phyloP scores from a whole-genome alignment of 2,113 vertebrate genomes.

The Xenotilapia longispinis region DNA sequence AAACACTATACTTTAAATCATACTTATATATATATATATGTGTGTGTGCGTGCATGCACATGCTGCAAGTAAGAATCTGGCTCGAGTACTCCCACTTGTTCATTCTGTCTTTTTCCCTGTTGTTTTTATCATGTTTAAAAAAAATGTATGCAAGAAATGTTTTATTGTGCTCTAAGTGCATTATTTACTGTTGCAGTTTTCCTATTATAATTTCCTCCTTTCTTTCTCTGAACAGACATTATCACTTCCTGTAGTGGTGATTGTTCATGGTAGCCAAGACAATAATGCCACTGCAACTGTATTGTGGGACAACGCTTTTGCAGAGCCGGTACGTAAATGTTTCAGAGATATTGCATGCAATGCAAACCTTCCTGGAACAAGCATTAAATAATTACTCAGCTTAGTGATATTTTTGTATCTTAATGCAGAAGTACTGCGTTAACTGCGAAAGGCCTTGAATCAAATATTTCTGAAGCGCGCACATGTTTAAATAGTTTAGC shows the following conservation, averaged over 20 bases:
- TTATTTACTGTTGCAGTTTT: neutral
- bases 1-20: neutral
- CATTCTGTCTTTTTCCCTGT: neutral
- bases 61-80: neutral
- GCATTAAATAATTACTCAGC: neutral
- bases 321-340: conserved; percentile 81
- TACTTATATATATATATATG: neutral
- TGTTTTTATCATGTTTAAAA: neutral
- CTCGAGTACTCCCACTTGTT: rapidly evolving
- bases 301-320: conserved; percentile 97
- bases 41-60: neutral
- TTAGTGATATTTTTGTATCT: neutral
- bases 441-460: neutral
- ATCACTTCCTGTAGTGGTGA: conserved; percentile 94
- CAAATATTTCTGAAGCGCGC: neutral
- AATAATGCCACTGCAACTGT: conserved; percentile 96
- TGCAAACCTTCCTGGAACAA: neutral
- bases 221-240: conserved; percentile 75
- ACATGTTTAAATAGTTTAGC: neutral
- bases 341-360: neutral
- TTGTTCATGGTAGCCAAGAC: conserved; percentile 96
- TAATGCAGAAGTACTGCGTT: neutral
- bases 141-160: neutral
- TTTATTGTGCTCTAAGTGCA: neutral
- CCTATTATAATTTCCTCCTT: neutral